A percentile compares a stretch with the other conserved stretches of the same genome.
These are phyloP conservation scores for Colletes gigas DNA, from an alignment of 1,140 invertebrate genomes.

Conservation along the genomic window DNA sequence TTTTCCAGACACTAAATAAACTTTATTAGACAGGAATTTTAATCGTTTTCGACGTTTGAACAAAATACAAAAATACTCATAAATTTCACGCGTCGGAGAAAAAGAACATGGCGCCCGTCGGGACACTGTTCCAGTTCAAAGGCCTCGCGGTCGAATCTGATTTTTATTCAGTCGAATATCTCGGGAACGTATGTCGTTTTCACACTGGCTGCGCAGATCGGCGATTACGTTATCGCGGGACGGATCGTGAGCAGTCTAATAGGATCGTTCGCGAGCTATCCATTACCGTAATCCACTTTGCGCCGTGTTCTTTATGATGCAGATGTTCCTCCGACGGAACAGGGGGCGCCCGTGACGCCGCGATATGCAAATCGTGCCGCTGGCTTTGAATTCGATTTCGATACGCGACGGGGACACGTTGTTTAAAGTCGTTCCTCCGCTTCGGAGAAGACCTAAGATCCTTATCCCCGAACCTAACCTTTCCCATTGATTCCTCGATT, in stretches of 20 bases:
- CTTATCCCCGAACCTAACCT: neutral
- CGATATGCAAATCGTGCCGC: slow-evolving; percentile 65
- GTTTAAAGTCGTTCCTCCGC: slow-evolving; percentile 15
- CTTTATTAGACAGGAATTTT: too few species aligned
- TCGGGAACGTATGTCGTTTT: slow-evolving; percentile 66
- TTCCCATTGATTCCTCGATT: neutral
- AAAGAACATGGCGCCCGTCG: too few species aligned
- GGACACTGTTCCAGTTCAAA: neutral
- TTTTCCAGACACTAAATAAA: too few species aligned
- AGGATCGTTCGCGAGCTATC: slow-evolving; percentile 66
- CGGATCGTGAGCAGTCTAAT: slow-evolving; percentile 60
- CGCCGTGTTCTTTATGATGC: slow-evolving; percentile 61
- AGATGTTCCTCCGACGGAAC: slow-evolving; percentile 54
- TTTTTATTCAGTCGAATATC: slow-evolving; percentile 59
- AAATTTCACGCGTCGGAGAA: too few species aligned
- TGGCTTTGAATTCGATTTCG: slow-evolving; percentile 38
- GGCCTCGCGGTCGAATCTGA: slow-evolving; percentile 35
- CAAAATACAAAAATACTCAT: too few species aligned
- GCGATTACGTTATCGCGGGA: slow-evolving; percentile 58
- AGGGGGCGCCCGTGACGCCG: slow-evolving; percentile 48
- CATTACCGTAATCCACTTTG: slow-evolving; percentile 77
- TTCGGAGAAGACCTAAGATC: neutral
- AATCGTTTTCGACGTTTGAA: too few species aligned
- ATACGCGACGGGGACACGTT: neutral
- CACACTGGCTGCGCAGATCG: slow-evolving; percentile 63